phyloP scores from a whole-genome alignment of 2,797 vertebrate genomes.

The Onychomys leucogaster region DNA sequence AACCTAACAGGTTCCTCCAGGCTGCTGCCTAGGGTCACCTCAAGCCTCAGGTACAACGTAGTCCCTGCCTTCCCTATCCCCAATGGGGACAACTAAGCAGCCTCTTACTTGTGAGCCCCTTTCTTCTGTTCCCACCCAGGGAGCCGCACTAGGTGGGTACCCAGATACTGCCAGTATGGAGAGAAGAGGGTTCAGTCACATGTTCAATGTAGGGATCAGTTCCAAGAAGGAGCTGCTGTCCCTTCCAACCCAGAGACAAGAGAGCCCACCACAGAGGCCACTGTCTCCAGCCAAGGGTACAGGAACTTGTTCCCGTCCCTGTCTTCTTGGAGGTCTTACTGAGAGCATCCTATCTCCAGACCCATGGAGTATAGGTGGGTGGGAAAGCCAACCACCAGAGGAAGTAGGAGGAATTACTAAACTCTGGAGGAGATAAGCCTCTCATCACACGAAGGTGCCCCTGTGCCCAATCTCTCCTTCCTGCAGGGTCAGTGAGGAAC shows the following conservation, averaged over 20 bases:
- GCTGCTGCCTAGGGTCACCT: not conserved
- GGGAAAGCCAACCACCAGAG: not conserved
- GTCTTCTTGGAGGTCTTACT: constrained; percentile 18
- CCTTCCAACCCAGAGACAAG: not conserved
- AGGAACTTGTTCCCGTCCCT: not conserved
- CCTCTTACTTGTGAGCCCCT: not conserved
- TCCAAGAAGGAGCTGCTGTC: not conserved
- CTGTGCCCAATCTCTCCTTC: constrained; percentile 14
- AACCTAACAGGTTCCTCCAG: not conserved
- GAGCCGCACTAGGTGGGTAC: not conserved
- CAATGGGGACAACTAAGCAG: not conserved
- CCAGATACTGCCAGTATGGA: constrained; percentile 5
- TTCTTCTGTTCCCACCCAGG: not conserved
- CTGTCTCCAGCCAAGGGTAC: not conserved
- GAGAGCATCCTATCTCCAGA: not conserved
- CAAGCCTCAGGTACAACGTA: not conserved
- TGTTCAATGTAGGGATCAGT: not conserved
- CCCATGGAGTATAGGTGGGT: not conserved
- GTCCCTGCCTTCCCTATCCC: not conserved
- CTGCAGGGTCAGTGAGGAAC: constrained; percentile 60
- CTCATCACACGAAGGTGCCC: not conserved
- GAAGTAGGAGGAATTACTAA: not conserved
- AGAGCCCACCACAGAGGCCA: not conserved
- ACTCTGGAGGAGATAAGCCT: not conserved
- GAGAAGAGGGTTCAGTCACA: not conserved